Evolutionary conservation across 2,888 invertebrate species (phyloP), one percentile per base, ranked within the genome.

Genomic region (Nomada fabriciana): DNA sequence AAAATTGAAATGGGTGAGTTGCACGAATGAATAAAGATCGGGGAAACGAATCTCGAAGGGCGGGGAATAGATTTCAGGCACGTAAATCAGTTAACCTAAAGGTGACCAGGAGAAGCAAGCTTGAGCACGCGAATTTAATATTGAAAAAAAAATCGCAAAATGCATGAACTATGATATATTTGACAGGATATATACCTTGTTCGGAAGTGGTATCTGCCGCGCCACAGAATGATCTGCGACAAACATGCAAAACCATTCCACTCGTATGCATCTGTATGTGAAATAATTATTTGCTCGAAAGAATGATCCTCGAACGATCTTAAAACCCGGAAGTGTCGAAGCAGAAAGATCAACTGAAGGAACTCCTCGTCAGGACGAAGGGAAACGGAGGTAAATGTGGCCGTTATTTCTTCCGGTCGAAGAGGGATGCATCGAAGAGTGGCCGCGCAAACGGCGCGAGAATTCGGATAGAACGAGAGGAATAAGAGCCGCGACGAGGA

Each of bases 101-200:
- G 78, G 75, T 74, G 53, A 81, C 83, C 76, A 75, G 75, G 85
- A 80, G 84, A 79, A 80, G 77, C 65, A 80, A 73, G 63, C 72
- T 71, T 83, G 87, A 86, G 90, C 89, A 89, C 90, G 91, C 91
- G 90, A 91, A 90, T 36, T 0, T 91, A 91, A 92, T 93, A 93
- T 93, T 93, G 36, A 7, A 36, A 7, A 36, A 29, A 36, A 36
- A 93, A 92, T 92, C 93, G 90, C n/a, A 92, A 91, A 93, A 93
- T 92, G 92, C 92, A 93, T 93, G 93, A 94, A 93, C 93, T 93
- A 93, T 94, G 93, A 94, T 93, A 93, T 93, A 93, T 93, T 92
- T 89, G 89, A 86, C 50, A 87, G 88, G 88, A 82, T 42, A 68
- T 69, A 52, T 68, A 43, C 23, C 13, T 64, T 13, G 29, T 67